These are phyloP conservation scores for Notechis scutatus DNA, from an alignment of 2,113 vertebrate genomes.

Conservation along the genomic window DNA sequence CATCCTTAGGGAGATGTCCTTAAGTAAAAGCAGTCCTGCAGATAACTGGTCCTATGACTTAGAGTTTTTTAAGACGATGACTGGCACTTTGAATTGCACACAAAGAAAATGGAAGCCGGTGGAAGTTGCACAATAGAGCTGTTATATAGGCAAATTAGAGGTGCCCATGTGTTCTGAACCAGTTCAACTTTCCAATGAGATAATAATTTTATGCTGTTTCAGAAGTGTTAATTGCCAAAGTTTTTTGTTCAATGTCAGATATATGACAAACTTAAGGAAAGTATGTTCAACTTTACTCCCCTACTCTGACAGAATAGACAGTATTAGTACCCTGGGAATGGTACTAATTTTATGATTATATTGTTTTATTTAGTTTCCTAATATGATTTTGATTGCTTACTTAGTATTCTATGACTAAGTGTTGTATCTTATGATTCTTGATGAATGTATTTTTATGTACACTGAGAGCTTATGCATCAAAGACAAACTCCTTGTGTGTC, in stretches of 20 bases:
- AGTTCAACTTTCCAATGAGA: neutral
- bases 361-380: too few species aligned
- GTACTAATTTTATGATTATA: too few species aligned
- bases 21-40: neutral
- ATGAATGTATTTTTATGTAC: too few species aligned
- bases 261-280: neutral
- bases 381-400: too few species aligned
- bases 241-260: neutral
- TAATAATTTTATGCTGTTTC: neutral
- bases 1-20: neutral
- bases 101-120: neutral
- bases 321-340: neutral
- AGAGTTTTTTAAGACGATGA: neutral
- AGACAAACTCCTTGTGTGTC: too few species aligned
- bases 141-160: neutral
- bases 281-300: neutral
- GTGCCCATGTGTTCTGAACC: neutral
- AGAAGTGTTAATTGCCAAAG: constrained; percentile 10
- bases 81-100: neutral
- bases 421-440: too few species aligned
- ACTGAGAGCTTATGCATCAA: too few species aligned
- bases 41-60: neutral
- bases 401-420: too few species aligned
- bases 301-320: neutral
- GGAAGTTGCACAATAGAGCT: neutral